Conservation (phyloP, 2,888 invertebrate species). For the Metopia argyrocephala region DNA sequence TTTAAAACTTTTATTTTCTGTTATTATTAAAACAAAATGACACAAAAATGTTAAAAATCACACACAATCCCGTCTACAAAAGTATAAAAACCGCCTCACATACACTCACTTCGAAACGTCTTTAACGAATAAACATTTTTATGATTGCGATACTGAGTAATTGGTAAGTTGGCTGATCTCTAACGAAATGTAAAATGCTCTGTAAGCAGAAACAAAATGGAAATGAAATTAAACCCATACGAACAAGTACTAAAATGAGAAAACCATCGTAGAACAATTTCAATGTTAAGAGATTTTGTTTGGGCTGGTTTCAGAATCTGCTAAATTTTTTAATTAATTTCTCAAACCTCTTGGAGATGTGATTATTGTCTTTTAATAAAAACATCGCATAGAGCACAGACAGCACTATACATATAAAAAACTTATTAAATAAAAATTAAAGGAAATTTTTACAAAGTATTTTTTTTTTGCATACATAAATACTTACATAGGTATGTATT, state of each 20-base stretch:
- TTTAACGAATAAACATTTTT: constrained; percentile 58
- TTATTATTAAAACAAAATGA: constrained; percentile 8
- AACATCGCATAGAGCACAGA: too few relatives aligned
- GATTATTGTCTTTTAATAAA: too few relatives aligned
- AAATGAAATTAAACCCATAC: constrained; percentile 16
- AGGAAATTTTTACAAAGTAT: too few relatives aligned
- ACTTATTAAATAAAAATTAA: too few relatives aligned
- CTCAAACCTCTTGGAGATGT: too few relatives aligned
- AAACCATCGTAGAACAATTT: neutral
- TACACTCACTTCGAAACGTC: constrained; percentile 33
- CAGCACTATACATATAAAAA: too few relatives aligned
- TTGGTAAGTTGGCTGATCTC: neutral
- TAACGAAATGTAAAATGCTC: neutral
- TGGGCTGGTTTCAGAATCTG: too few relatives aligned
- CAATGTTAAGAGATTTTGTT: too few relatives aligned
- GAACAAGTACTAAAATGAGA: neutral
- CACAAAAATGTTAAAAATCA: constrained; percentile 1
- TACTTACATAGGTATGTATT: too few relatives aligned
- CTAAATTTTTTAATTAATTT: too few relatives aligned
- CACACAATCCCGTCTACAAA: neutral
- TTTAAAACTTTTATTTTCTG: too few relatives aligned
- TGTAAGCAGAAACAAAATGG: constrained; percentile 39
- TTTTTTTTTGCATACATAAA: too few relatives aligned
- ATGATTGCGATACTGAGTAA: neutral
- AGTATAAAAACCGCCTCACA: constrained; percentile 13